phyloP scores from a whole-genome alignment of 2,113 vertebrate species.

The Bubo scandiacus region DNA sequence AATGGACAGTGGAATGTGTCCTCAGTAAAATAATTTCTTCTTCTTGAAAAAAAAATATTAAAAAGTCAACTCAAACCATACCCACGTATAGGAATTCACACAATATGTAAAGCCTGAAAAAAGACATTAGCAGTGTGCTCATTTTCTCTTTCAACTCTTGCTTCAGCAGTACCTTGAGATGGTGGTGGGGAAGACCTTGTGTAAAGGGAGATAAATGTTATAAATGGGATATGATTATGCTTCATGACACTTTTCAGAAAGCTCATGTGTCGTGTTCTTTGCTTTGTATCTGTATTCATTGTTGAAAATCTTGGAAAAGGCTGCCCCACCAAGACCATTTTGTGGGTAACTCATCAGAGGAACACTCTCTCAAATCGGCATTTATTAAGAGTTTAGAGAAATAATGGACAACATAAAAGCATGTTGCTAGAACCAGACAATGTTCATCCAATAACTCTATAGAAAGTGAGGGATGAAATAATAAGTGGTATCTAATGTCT shows the following conservation, averaged over 20 bases:
- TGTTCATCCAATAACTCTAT: neutral
- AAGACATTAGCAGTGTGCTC: neutral
- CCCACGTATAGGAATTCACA: neutral
- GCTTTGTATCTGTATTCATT: neutral
- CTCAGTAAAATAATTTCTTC: neutral
- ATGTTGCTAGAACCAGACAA: neutral
- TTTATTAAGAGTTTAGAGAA: neutral
- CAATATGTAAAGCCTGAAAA: neutral
- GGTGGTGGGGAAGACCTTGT: neutral
- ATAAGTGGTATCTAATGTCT: neutral
- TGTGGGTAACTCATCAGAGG: neutral
- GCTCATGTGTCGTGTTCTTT: neutral
- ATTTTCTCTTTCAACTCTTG: neutral
- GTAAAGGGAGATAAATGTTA: neutral
- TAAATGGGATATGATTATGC: neutral
- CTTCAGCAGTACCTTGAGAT: neutral
- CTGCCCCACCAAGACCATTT: neutral
- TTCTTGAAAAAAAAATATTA: neutral
- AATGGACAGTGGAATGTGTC: neutral
- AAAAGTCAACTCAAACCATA: neutral
- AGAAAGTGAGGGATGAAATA: neutral
- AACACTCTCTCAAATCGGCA: neutral
- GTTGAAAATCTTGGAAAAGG: neutral
- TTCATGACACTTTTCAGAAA: neutral
- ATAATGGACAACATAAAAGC: neutral